Evolutionary conservation across 2,797 vertebrate genomes (phyloP), one percentile per base, ranked within the genome.

Genomic region (Sarcophilus harrisii): DNA sequence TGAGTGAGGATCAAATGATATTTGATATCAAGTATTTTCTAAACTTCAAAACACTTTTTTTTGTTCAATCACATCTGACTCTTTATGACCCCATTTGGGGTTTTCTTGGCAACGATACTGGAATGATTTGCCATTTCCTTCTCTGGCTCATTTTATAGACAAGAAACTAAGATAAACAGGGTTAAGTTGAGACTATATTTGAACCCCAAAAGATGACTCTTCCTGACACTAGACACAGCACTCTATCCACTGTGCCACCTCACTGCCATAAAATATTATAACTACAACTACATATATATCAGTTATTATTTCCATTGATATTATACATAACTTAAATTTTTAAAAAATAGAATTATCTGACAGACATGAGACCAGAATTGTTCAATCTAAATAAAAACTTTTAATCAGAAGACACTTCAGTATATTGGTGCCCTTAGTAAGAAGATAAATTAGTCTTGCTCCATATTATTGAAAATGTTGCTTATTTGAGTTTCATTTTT

Each of bases 391-490:
- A 89, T 60, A 66, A 94, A 62, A 62, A 60, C 52, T 91, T 92
- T 24, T 73, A 54, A 96, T 94, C 66, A 96, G 57, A 95, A 95
- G 54, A 18, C 49, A 91, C 5, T 52, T 3, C 0, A 24, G 11
- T 38, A 2, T 60, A 91, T 81, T 81, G 30, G 57, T 14, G 45
- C 91, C 57, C 90, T 91, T 95, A 73, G 59, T 91, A 10, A 95
- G 93, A 93, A 52, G 29, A 95, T 91, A 60, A 66, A 57, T 94
- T 92, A 55, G 57, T 92, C 96, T 91, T 28, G 1, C 57, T 92
- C 28, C 57, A 59, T 60, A 54, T 54, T 93, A 0, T 90, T 28
- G 92, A 96, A 94, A 91, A 91, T 38, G 14, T 12, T n/a, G 57
- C 2, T 92, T 90, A 90, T 14, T 45, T 81, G 24, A 94, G 13